phyloP scores from a whole-genome alignment of 2,888 invertebrate species.

The Cremastobaeus sp. region DNA sequence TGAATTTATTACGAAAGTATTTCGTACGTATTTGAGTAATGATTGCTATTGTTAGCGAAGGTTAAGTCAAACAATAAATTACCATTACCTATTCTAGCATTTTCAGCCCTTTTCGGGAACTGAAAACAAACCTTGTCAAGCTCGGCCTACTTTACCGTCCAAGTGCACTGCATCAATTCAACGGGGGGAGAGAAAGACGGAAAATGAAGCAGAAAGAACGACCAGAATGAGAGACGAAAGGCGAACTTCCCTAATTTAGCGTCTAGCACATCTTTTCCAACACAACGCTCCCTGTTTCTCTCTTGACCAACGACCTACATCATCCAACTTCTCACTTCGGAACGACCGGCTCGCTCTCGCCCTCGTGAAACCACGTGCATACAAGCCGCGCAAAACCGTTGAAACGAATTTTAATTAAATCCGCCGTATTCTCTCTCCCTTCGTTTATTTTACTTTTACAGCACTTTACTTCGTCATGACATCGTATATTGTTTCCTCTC shows the following conservation, averaged over 20 bases:
- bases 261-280: slow-evolving; percentile 46
- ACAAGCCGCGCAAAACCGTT: slow-evolving; percentile 55
- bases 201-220: neutral
- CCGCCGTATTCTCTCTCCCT: slow-evolving; percentile 49
- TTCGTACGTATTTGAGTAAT: too few relatives aligned
- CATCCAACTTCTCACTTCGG: slow-evolving; percentile 51
- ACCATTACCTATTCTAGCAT: slow-evolving; percentile 3
- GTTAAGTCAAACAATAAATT: slow-evolving; percentile 11
- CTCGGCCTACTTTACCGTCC: slow-evolving; percentile 57
- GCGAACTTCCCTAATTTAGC: slow-evolving; percentile 62
- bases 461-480: slow-evolving; percentile 37
- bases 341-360: slow-evolving; percentile 41
- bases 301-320: slow-evolving; percentile 59
- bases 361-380: slow-evolving; percentile 54
- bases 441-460: slow-evolving; percentile 52
- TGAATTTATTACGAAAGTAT: too few relatives aligned
- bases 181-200: slow-evolving; percentile 5
- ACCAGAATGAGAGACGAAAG: neutral
- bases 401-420: slow-evolving; percentile 67
- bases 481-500: slow-evolving; percentile 36
- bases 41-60: too few relatives aligned
- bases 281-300: slow-evolving; percentile 33
- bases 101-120: slow-evolving; percentile 10
- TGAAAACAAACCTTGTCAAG: slow-evolving; percentile 38
- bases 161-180: slow-evolving; percentile 23